Conservation (phyloP, 2,888 invertebrate species). For the Hypercompe scribonia region DNA sequence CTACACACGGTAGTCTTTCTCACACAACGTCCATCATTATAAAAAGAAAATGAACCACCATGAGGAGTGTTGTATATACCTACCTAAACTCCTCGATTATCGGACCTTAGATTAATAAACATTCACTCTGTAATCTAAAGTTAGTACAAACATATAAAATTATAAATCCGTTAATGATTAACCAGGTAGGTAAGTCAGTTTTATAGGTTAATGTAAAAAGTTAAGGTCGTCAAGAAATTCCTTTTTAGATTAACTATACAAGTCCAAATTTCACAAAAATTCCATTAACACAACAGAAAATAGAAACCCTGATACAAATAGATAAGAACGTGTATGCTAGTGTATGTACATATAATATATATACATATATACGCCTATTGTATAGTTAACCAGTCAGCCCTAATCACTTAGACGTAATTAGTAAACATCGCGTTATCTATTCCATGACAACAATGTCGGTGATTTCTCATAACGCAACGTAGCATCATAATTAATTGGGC, state of each 20-base stretch:
- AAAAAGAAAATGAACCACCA: background rate
- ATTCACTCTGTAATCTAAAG: background rate
- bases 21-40: background rate
- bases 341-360: background rate
- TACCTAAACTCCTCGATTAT: background rate
- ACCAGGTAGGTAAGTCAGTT: too few species aligned
- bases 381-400: conserved; percentile 23
- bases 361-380: background rate
- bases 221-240: background rate
- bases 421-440: conserved; percentile 51
- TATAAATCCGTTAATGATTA: background rate
- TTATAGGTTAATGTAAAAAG: background rate
- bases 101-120: background rate
- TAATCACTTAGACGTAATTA: conserved; percentile 48
- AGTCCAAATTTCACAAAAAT: background rate
- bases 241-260: background rate
- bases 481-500: conserved; percentile 62
- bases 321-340: background rate
- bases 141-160: background rate
- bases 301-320: background rate
- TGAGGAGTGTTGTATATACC: background rate
- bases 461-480: conserved; percentile 75
- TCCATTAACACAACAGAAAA: background rate
- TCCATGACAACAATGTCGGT: conserved; percentile 63
- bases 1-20: background rate